Percentiles rank a stretch among this genome's conserved stretches.
Conservation (phyloP, 35 echinoderm and acorn worm species). For the Holothuria glaberrima region DNA sequence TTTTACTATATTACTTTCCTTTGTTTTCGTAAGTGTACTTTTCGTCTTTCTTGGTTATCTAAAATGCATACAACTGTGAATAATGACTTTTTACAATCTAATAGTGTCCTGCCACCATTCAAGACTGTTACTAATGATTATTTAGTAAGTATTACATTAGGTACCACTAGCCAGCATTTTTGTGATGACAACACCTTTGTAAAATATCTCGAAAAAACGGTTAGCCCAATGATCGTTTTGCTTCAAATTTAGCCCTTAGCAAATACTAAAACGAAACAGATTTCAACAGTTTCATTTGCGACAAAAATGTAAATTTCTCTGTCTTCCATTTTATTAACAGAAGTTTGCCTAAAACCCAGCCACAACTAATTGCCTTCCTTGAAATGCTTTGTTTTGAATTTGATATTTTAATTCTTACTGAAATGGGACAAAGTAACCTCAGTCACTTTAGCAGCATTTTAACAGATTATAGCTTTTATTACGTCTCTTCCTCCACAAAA, state of each 20-base stretch:
- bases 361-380: no score
- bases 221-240: not conserved
- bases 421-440: conserved; percentile 15
- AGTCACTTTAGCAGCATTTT: not conserved
- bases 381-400: conserved; percentile 8
- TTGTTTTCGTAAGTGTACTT: not conserved
- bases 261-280: conserved; percentile 6
- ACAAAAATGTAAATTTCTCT: not conserved
- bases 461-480: no score
- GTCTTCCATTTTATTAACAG: no score
- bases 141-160: not conserved
- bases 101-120: conserved; percentile 1
- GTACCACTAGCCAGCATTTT: conserved; percentile 13
- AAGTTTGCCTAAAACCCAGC: no score
- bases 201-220: no score
- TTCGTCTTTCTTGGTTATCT: not conserved
- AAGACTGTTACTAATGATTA: not conserved
- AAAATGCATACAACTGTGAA: not conserved
- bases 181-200: conserved; percentile 2
- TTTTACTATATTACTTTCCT: no score
- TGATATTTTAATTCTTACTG: no score
- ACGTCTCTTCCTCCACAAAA: conserved; percentile 14
- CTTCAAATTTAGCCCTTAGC: conserved; percentile 2
- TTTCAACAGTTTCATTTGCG: conserved; percentile 12
- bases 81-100: conserved; percentile 5